A percentile compares a stretch with the other conserved stretches of the same genome.
These are phyloP conservation scores for Protonibea diacanthus DNA, from an alignment of 2,797 vertebrate species.

Conservation along the genomic window DNA sequence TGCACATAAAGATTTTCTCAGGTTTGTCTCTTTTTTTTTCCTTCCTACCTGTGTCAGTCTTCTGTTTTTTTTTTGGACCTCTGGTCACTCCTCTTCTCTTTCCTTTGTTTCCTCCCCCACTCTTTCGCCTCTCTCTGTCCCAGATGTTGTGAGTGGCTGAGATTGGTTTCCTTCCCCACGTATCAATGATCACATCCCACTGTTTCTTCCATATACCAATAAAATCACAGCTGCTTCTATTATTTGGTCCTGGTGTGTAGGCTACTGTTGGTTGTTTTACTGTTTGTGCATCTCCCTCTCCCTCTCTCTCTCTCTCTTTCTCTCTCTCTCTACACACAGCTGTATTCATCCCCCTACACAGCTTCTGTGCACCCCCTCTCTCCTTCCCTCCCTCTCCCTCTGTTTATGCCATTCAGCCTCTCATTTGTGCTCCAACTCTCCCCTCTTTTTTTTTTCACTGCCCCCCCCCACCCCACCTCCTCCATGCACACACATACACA, in stretches of 20 bases:
- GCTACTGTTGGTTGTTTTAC: constrained; percentile 56
- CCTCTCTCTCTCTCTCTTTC: constrained; percentile 85
- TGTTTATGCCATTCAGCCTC: constrained; percentile 52
- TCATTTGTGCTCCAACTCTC: constrained; percentile 53
- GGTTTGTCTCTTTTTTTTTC: not conserved
- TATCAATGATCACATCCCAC: constrained; percentile 49
- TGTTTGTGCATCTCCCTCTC: constrained; percentile 75
- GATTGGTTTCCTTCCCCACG: constrained; percentile 28
- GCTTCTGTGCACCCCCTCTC: constrained; percentile 44
- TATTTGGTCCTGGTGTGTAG: constrained; percentile 34
- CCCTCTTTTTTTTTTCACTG: constrained; percentile 11
- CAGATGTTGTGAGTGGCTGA: constrained; percentile 43
- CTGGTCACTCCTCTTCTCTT: constrained; percentile 55
- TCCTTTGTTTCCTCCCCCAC: constrained; percentile 63
- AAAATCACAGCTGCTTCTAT: constrained; percentile 50
- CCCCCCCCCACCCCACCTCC: constrained; percentile 9
- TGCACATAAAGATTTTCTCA: constrained; percentile 2
- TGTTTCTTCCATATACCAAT: constrained; percentile 43
- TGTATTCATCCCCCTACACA: constrained; percentile 81
- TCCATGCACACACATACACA: constrained; percentile 11
- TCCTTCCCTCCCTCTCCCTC: constrained; percentile 27
- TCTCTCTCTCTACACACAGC: constrained; percentile 84
- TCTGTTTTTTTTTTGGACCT: constrained; percentile 28
- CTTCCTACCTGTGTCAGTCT: constrained; percentile 71
- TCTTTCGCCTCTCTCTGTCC: constrained; percentile 28